Conservation (phyloP, 2,888 invertebrate genomes). For the Xestia rhomboidea region DNA sequence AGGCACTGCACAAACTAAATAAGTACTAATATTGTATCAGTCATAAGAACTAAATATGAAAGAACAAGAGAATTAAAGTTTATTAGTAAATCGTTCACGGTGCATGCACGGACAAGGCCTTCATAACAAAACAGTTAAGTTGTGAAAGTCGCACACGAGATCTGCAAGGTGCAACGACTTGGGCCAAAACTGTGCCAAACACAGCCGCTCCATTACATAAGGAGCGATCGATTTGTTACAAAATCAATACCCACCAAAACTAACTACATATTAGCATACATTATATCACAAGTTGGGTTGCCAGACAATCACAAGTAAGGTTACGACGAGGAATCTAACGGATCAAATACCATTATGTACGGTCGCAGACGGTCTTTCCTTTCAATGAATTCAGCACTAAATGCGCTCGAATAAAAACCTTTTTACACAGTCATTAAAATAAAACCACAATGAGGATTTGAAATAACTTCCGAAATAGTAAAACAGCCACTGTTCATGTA, state of each 20-base stretch:
- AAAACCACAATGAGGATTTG: neutral
- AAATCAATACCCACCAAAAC: constrained; percentile 47
- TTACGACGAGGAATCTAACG: constrained; percentile 12
- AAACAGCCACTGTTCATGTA: neutral
- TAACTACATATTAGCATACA: constrained; percentile 11
- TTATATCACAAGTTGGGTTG: constrained; percentile 32
- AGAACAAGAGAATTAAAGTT: constrained; percentile 63
- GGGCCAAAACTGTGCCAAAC: constrained; percentile 72
- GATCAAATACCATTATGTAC: neutral
- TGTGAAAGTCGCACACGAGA: constrained; percentile 78
- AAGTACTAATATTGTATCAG: constrained; percentile 26
- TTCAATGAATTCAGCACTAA: constrained; percentile 5
- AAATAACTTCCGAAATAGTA: constrained; percentile 5
- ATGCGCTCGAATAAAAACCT: constrained; percentile 1
- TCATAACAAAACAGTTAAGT: constrained; percentile 73
- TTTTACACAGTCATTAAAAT: neutral
- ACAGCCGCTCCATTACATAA: constrained; percentile 72
- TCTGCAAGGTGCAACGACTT: constrained; percentile 73
- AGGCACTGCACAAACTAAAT: constrained; percentile 9
- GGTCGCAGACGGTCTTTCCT: neutral
- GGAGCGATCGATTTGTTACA: constrained; percentile 61
- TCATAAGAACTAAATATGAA: constrained; percentile 38
- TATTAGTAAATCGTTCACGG: constrained; percentile 69
- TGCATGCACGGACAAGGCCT: constrained; percentile 73
- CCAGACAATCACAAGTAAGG: constrained; percentile 10